Percentiles rank a stretch among this genome's conserved stretches.
Evolutionary conservation across 2,888 invertebrate species (phyloP).

Genomic region (Zygothrica quintamaculata): DNA sequence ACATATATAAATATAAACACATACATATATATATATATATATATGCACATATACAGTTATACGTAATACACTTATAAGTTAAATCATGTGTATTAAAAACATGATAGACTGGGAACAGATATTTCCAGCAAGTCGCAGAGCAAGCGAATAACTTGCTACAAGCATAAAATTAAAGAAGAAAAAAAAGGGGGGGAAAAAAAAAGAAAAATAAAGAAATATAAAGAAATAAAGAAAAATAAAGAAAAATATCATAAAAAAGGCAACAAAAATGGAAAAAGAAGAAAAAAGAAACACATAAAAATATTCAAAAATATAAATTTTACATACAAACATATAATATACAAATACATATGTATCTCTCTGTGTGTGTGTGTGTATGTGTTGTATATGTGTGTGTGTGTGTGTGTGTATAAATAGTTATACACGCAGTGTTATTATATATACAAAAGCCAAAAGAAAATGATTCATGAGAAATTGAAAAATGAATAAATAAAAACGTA

Average conservation of each 20-base stretch:
- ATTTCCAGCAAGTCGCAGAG: slow-evolving; percentile 39
- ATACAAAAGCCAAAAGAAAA: slow-evolving; percentile 28
- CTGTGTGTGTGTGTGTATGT: neutral
- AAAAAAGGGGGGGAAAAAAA: slow-evolving; percentile 26
- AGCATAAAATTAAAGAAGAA: slow-evolving; percentile 7
- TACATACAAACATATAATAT: neutral
- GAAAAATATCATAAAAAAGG: too few species aligned
- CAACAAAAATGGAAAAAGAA: slow-evolving; percentile 3
- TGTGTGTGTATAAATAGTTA: neutral
- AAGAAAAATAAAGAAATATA: slow-evolving; percentile 7
- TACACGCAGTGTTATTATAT: slow-evolving; percentile 1
- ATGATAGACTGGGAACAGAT: slow-evolving; percentile 42
- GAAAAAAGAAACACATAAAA: slow-evolving; percentile 3
- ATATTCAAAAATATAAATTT: slow-evolving; percentile 13
- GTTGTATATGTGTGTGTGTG: neutral
- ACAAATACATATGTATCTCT: slow-evolving; percentile 1
- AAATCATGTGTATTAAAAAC: slow-evolving; percentile 40
- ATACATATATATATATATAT: slow-evolving; percentile 6
- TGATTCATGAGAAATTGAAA: slow-evolving; percentile 43
- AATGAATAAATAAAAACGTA: slow-evolving; percentile 34
- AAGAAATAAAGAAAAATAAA: slow-evolving; percentile 7
- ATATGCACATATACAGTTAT: slow-evolving; percentile 11
- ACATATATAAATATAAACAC: slow-evolving; percentile 18
- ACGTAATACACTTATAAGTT: slow-evolving; percentile 9
- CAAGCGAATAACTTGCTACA: slow-evolving; percentile 35